Conservation (phyloP, 2,113 vertebrate genomes). For the Ceyx melanurus region DNA sequence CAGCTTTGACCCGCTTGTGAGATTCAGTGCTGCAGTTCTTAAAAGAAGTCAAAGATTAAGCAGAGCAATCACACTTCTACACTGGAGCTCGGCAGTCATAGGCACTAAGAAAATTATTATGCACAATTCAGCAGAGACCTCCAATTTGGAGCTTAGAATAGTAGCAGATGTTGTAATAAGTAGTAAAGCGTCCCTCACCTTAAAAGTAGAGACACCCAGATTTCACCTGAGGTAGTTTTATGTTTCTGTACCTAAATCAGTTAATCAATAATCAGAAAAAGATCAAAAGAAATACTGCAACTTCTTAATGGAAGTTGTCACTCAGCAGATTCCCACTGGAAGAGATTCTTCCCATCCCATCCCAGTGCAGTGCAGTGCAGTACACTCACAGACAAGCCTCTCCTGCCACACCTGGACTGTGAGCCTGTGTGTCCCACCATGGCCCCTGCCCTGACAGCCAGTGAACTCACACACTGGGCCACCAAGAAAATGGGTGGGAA, state of each 20-base stretch:
- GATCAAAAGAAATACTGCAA: not conserved
- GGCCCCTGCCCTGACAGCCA: not conserved
- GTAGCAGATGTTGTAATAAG: not conserved
- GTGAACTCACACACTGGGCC: not conserved
- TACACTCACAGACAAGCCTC: not conserved
- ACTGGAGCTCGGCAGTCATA: not conserved
- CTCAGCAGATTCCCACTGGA: not conserved
- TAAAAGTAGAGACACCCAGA: not conserved
- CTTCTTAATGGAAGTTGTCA: not conserved
- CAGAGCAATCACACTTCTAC: not conserved
- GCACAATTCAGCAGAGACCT: not conserved
- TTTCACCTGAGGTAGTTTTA: not conserved
- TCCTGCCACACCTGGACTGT: not conserved
- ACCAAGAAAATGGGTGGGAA: not conserved
- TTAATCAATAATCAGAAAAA: not conserved
- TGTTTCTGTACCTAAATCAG: not conserved
- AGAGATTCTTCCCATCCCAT: not conserved
- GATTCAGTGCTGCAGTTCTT: not conserved
- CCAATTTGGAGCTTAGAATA: not conserved
- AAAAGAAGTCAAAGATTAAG: not conserved
- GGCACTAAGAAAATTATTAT: not conserved
- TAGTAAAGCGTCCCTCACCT: not conserved
- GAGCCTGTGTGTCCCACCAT: not conserved
- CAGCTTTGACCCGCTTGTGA: not conserved
- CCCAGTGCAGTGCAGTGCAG: not conserved